Evolutionary conservation across 2,797 vertebrate genomes (phyloP), one percentile per base, ranked within the genome.

Genomic region (Sebastiscus tertius): DNA sequence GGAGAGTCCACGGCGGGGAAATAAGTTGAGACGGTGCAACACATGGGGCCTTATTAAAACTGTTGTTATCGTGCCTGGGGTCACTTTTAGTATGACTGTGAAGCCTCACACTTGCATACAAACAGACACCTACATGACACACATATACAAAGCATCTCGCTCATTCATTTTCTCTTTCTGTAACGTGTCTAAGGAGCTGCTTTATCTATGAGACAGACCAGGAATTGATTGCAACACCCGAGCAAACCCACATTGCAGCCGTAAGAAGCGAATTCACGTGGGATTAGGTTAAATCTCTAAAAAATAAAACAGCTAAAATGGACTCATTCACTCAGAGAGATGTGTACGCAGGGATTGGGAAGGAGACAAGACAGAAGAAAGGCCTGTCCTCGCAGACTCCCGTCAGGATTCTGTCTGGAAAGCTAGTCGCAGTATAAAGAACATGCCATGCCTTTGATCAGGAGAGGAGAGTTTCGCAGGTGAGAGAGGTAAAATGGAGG

Each of bases 361-460:
- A 80, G 26, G 80, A 88, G 81, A 85, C 39, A 29, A 78, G 83
- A 49, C 70, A 78, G 85, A 88, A 91, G 87, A 91, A 91, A 92
- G 81, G 80, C 86, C 83, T 81, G 82, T 89, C 86, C 83, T 88
- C 71, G 54, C 80, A 87, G 88, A 75, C 80, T 77, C 75, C 58
- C 6, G 64, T 91, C 90, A 90, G 87, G 91, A 90, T 89, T 90
- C 83, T 75, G 84, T 87, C 85, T 86, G 71, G 84, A 78, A 90
- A 89, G 86, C 89, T 60, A 87, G 84, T 90, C 79, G 34, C 80
- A 77, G 88, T 81, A 91, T 93, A 92, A 91, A 90, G 91, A 86
- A 92, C 89, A 90, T 72, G 86, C 66, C 81, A 80, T 54, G 81
- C 75, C 92, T 94, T 94, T 94, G 92, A 95, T 94, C 92, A 89